Evolutionary conservation across 2,113 vertebrate species (phyloP), one percentile per base, ranked within the genome.

Genomic region (Oreochromis niloticus): DNA sequence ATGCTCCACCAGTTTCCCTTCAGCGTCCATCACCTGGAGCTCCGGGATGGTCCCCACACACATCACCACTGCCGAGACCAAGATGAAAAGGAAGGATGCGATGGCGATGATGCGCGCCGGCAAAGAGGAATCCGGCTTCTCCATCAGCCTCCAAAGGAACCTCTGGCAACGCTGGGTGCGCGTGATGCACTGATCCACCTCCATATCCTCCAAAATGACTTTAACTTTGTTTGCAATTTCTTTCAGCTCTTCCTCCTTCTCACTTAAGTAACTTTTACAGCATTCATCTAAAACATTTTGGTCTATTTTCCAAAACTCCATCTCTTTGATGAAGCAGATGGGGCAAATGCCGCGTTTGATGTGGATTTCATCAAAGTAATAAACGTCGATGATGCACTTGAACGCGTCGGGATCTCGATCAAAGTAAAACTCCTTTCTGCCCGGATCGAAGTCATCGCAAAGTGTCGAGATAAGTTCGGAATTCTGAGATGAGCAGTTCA

Each of bases 281-380:
- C 99, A 99, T 52, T 99, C 98, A 43, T 99, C 99, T 88, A 99
- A 90, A 89, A 97, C 98, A 88, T 96, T 96, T 56, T 97, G 96
- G 93, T 99, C 98, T 82, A 99, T 98, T 95, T 97, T 99, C 99
- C 99, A 99, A 95, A 99, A 99, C 89, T 99, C 98, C 97, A 99
- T 98, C 93, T 99, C 99, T 88, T 97, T 98, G 91, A 98, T 97
- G 96, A 99, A 99, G 88, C 99, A 99, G 83, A 99, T 98, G 34
- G 99, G 99, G 52, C 99, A 99, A 83, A 99, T 98, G 7, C 99
- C 99, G 85, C 96, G 97, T 93, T 98, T 99, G 96, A 99, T 99
- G 92, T 99, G 99, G 61, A 99, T 97, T 92, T 99, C 98, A 11
- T 97, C 98, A 4, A 98, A 98, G 85, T 98, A 98, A 90, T 99